A percentile compares a stretch with the other conserved stretches of the same genome.
Evolutionary conservation across 2,888 invertebrate genomes (phyloP).

Genomic region (Aporophyla nigra): DNA sequence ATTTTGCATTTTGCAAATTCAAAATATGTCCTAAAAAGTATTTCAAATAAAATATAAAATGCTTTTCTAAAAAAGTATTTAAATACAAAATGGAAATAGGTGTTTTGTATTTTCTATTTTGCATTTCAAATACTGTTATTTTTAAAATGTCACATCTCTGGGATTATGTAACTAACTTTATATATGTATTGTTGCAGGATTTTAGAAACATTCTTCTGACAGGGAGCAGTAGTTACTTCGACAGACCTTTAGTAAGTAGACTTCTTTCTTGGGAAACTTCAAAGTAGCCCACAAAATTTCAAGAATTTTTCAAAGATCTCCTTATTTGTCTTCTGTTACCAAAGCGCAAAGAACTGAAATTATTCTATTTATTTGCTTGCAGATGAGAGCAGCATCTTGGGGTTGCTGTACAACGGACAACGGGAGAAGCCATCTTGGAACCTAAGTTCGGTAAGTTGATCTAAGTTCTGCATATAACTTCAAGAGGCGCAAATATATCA

Average conservation of each 20-base stretch:
- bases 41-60: too few species aligned
- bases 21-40: too few species aligned
- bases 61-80: too few species aligned
- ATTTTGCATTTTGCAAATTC: too few species aligned
- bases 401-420: constrained; percentile 8
- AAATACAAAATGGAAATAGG: too few species aligned
- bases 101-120: too few species aligned
- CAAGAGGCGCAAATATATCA: background rate
- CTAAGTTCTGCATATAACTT: too few species aligned
- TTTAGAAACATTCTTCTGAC: background rate
- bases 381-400: background rate
- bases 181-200: constrained; percentile 32
- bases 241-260: constrained; percentile 7
- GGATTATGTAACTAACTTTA: background rate
- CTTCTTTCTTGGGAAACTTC: background rate
- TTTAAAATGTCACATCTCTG: too few species aligned
- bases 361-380: constrained; percentile 18
- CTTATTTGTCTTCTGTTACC: background rate
- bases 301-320: too few species aligned
- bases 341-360: background rate
- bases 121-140: too few species aligned
- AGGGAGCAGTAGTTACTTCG: background rate
- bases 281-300: too few species aligned
- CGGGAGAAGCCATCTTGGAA: constrained; percentile 21
- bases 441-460: constrained; percentile 33